phyloP scores from a whole-genome alignment of 2,888 invertebrate genomes.

The Carcina quercana region DNA sequence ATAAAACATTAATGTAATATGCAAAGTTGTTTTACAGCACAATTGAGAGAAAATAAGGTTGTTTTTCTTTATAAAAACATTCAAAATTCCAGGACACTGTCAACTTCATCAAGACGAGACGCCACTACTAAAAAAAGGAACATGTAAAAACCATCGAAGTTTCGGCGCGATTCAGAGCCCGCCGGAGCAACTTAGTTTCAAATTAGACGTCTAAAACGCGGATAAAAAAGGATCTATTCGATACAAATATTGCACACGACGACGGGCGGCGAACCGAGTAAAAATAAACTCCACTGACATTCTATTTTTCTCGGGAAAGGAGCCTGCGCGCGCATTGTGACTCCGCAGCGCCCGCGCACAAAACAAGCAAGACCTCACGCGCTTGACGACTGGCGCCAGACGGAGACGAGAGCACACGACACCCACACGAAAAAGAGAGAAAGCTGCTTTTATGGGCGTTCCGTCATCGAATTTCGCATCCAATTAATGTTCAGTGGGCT shows the following conservation, averaged over 20 bases:
- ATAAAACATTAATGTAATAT: no score
- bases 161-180: slow-evolving; percentile 34
- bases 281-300: slow-evolving; percentile 52
- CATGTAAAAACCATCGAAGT: slow-evolving; percentile 20
- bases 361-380: slow-evolving; percentile 45
- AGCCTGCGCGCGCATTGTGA: slow-evolving; percentile 55
- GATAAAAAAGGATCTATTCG: slow-evolving; percentile 48
- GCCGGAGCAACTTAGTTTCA: slow-evolving; percentile 44
- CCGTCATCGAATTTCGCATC: slow-evolving; percentile 53
- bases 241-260: slow-evolving; percentile 71
- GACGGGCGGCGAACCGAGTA: slow-evolving; percentile 38
- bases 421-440: slow-evolving; percentile 28
- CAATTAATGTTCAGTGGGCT: slow-evolving; percentile 74
- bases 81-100: slow-evolving; percentile 34
- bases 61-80: no score
- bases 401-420: slow-evolving; percentile 23
- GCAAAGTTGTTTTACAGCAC: no score
- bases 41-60: no score
- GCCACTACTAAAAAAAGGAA: slow-evolving; percentile 18
- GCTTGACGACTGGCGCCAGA: slow-evolving; percentile 30
- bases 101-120: slow-evolving; percentile 31
- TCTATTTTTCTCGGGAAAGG: slow-evolving; percentile 66
- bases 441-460: slow-evolving; percentile 48
- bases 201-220: slow-evolving; percentile 52
- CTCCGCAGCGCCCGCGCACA: slow-evolving; percentile 51